Evolutionary conservation across 2,888 invertebrate genomes (phyloP), one percentile per base, ranked within the genome.

Genomic region (Drosophila kuntzei): DNA sequence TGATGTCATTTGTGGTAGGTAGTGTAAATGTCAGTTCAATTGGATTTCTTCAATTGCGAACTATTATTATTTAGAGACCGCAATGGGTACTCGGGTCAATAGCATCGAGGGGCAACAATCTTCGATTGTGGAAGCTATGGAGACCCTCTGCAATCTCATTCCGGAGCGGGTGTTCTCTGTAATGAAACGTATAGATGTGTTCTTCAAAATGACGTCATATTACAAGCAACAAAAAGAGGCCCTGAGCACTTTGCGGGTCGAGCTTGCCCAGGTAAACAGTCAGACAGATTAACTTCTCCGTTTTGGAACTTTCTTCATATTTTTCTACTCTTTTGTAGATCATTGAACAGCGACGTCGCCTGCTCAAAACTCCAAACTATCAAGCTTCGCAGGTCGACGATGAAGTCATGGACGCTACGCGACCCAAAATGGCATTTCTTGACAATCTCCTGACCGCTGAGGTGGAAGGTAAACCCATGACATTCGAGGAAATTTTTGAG

Each of bases 161-260:
- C 59, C 76, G 2, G 65, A 76, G 39, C 85, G 90, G 0, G 47
- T 65, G 0, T 70, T 89, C 2, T 79, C 79, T 4, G 57, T 78
- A 0, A 41, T 81, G 0, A 86, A 83, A 37, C 83, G 87, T 4
- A 41, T 70, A 7, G 77, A 87, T 51, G 4, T 64, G 1, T 43
- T 81, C 25, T 90, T 64, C 47, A 90, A 91, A 47, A 86, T 93
- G 7, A 91, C 94, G 0, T 80, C 85, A 34, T 90, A 91, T 11
- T 94, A 94, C 29, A 92, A 90, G 65, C 91, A 91, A 53, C 94
- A 94, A 78, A 88, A 72, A 20, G 68, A 79, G 34, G 85, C 90
- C 0, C 51, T 93, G 18, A 80, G 79, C 29, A 76, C 89, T 1
- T 59, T 93, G 8, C 57, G 69, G 0, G 11, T 14, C 5, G 76